Conservation (phyloP, 2,888 invertebrate genomes). For the Dorcus hopei region DNA sequence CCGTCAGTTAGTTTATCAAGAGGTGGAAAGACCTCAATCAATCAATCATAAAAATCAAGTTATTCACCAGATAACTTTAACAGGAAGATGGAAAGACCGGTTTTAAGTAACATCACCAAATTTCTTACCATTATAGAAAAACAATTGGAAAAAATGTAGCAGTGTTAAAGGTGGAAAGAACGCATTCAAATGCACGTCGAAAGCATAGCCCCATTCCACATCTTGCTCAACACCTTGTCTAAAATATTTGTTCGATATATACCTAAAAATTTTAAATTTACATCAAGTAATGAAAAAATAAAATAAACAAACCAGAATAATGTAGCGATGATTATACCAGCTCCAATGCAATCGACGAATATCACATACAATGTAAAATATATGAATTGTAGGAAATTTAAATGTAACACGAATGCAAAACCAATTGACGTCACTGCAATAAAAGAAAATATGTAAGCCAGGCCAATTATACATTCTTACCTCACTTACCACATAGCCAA, state of each 20-base stretch:
- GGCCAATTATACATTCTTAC: background rate
- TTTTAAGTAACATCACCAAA: conserved; percentile 10
- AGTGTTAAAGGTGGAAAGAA: conserved; percentile 95
- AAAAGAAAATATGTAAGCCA: conserved; percentile 13
- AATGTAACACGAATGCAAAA: conserved; percentile 74
- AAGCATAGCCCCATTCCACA: conserved; percentile 98
- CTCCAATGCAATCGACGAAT: conserved; percentile 90
- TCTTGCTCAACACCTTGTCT: conserved; percentile 68
- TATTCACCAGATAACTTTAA: too few species aligned
- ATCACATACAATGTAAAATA: conserved; percentile 88
- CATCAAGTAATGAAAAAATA: background rate
- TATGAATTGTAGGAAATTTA: conserved; percentile 67
- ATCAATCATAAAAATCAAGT: too few species aligned
- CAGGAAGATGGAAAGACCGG: too few species aligned
- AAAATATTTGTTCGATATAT: conserved; percentile 75
- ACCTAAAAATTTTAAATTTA: conserved; percentile 55
- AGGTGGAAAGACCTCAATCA: too few species aligned
- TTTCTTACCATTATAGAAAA: conserved; percentile 76
- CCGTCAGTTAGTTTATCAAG: too few species aligned
- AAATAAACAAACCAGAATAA: conserved; percentile 71
- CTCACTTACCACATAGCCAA: conserved; percentile 72
- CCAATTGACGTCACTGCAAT: conserved; percentile 84
- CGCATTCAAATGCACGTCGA: conserved; percentile 98
- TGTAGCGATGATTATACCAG: conserved; percentile 83
- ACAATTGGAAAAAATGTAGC: conserved; percentile 87